These are phyloP conservation scores for Stenotaenia linearis DNA, from an alignment of 2,888 invertebrate species.

Conservation along the genomic window DNA sequence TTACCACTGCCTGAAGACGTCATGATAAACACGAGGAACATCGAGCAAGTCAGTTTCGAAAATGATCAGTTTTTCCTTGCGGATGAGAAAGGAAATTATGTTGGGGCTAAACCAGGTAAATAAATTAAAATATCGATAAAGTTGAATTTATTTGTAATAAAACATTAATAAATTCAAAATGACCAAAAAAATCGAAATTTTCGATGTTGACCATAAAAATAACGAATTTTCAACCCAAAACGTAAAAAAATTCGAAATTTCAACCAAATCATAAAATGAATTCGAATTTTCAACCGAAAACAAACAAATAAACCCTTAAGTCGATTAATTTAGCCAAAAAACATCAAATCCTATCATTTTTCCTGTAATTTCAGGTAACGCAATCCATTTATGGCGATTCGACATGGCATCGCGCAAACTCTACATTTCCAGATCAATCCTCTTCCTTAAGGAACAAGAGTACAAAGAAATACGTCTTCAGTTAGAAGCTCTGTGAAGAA, in stretches of 20 bases:
- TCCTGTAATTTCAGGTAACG: slow-evolving; percentile 43
- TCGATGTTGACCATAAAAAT: too few relatives aligned
- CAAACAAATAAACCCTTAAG: too few relatives aligned
- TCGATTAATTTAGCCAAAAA: too few relatives aligned
- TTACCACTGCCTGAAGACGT: slow-evolving; percentile 39
- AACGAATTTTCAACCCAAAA: too few relatives aligned
- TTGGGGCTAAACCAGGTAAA: slow-evolving; percentile 40
- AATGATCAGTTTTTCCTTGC: slow-evolving; percentile 39
- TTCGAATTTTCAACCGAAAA: too few relatives aligned
- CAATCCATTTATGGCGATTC: slow-evolving; percentile 45
- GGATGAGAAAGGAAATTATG: slow-evolving; percentile 40
- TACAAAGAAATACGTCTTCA: not conserved
- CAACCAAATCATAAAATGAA: too few relatives aligned
- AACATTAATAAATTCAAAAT: slow-evolving; percentile 29
- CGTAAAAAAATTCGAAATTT: too few relatives aligned
- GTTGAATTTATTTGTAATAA: not conserved
- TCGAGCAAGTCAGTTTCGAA: slow-evolving; percentile 40
- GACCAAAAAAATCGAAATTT: too few relatives aligned
- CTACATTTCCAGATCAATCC: slow-evolving; percentile 44
- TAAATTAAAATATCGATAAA: not conserved
- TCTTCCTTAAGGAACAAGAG: slow-evolving; percentile 43
- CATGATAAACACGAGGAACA: slow-evolving; percentile 39
- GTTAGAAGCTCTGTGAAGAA: not conserved
- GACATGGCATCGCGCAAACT: slow-evolving; percentile 41
- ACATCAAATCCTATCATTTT: too few relatives aligned